These are phyloP conservation scores for Ptilonorhynchus violaceus DNA, from an alignment of 2,113 vertebrate genomes.

Conservation along the genomic window DNA sequence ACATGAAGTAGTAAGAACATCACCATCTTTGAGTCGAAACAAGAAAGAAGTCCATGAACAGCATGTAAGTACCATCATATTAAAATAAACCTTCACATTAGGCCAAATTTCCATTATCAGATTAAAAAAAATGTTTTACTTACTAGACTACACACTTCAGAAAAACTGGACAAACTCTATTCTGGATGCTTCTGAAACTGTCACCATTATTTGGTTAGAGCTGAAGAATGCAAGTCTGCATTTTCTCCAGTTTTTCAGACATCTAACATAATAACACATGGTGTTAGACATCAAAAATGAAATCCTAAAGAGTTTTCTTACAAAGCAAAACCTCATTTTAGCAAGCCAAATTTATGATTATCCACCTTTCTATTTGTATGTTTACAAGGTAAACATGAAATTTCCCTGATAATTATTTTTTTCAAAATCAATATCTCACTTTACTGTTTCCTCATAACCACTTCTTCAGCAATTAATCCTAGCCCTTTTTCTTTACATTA, in stretches of 20 bases:
- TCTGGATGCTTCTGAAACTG: not conserved
- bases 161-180: not conserved
- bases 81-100: not conserved
- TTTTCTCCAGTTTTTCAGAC: not conserved
- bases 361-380: not conserved
- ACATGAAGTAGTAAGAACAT: not conserved
- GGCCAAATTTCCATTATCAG: not conserved
- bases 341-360: not conserved
- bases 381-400: not conserved
- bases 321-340: not conserved
- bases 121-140: not conserved
- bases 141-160: not conserved
- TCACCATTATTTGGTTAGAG: not conserved
- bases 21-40: not conserved
- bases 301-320: not conserved
- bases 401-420: not conserved
- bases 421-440: not conserved
- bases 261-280: not conserved
- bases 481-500: not conserved
- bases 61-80: not conserved
- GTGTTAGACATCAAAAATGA: not conserved
- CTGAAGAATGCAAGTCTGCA: not conserved
- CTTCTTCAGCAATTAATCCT: not conserved
- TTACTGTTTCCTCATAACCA: not conserved
- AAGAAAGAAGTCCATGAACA: not conserved